Base-by-base conservation (phyloP, 23 tunicate genomes). In the Aplidium turbinatum region DNA sequence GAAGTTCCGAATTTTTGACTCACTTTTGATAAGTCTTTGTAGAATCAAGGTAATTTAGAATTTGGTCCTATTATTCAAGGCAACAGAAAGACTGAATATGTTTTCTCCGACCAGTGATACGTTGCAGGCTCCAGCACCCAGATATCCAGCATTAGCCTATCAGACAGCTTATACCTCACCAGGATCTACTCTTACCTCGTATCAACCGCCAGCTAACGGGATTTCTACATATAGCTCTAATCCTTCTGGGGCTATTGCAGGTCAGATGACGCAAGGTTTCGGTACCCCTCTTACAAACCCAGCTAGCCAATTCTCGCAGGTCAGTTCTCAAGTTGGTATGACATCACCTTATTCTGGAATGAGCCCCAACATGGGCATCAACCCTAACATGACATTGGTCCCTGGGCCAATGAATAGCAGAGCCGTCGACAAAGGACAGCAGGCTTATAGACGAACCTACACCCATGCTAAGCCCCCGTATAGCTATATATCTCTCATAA, bases 381-480 rank as follows among this genome's bases (percentile, higher is more conserved):
- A 73, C 61, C 89, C 96, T 25, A 89, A 89, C 47, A 82, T 89
- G 89, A 68, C 86, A 24, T 29, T 87, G 19, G 85, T 71, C 26
- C 81, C 96, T 0, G 77, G 81, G 3, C 18, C 94, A 20, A 80
- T 87, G 47, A 45, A 29, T 29, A 76, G 38, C 5, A 72, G 77
- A 0, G 28, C 84, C 3, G 51, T 29, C 18, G 89, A 82, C 32
- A 82, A 89, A 61, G 60, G 58, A 3, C 34, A 34, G 4, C 39
- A 38, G 26, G 84, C 84, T 3, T 82, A 82, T 64, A 63, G 96
- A 33, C 38, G 96, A 19, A 85, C 87, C 45, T 89, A 89, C 48
- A 89, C 96, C 3, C 96, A 89, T 34, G 96, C 96, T 6, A 91
- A 91, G 47, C 97, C 97, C 0, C 97, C 97, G 21, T 84, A 83